A percentile compares a stretch with the other conserved stretches of the same genome.
Evolutionary conservation across 2,113 vertebrate genomes (phyloP).

Genomic region (Oplegnathus fasciatus): DNA sequence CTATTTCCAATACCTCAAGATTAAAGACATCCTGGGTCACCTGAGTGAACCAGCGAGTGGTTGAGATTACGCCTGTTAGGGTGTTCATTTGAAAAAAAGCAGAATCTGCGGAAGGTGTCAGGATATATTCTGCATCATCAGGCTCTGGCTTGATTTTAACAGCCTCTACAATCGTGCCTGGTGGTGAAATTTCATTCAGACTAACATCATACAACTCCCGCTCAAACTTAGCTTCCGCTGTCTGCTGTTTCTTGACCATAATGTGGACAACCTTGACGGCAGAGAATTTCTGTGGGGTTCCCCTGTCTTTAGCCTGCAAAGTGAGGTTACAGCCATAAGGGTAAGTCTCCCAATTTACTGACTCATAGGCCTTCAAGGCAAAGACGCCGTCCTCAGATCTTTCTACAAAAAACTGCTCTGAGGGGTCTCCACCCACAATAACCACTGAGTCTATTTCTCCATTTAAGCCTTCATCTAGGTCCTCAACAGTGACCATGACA

Average conservation of each 20-base stretch:
- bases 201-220: constrained; percentile 88
- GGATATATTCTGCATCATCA: constrained; percentile 89
- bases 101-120: constrained; percentile 87
- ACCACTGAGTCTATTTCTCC: constrained; percentile 93
- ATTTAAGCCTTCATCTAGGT: constrained; percentile 92
- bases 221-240: constrained; percentile 86
- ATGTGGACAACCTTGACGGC: constrained; percentile 86
- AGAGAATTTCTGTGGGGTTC: constrained; percentile 92
- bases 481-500: constrained; percentile 90
- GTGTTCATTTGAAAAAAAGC: constrained; percentile 92
- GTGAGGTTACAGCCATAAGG: constrained; percentile 92
- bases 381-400: constrained; percentile 87
- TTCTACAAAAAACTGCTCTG: constrained; percentile 89
- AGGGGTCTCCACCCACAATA: constrained; percentile 91
- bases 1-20: constrained; percentile 88
- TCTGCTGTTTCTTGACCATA: constrained; percentile 81
- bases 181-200: constrained; percentile 95
- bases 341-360: constrained; percentile 88
- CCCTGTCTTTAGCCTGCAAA: constrained; percentile 94
- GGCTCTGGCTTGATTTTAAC: constrained; percentile 90
- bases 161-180: constrained; percentile 88
- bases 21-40: constrained; percentile 88
- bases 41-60: constrained; percentile 87
- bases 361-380: constrained; percentile 87
- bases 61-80: constrained; percentile 92